Base-by-base conservation (phyloP, 2,797 vertebrate genomes). In the Halcyon chelicuti region DNA sequence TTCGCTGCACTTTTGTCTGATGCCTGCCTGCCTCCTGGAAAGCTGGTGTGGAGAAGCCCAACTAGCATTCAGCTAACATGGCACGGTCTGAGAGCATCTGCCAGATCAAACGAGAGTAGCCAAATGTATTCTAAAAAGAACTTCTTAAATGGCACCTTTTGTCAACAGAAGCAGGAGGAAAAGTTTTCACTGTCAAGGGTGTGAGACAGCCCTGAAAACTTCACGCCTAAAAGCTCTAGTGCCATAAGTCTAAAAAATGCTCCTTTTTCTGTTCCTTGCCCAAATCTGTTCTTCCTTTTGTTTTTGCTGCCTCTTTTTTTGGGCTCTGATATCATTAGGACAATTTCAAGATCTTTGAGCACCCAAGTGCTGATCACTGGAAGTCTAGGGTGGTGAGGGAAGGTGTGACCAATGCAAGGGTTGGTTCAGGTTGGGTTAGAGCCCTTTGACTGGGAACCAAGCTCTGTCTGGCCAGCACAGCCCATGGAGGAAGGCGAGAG, bases 391-490 rank as follows among this genome's bases (percentile, higher is more conserved):
- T 35, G n/a, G 21, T 8, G 4, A 78, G 55, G 61, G 39, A 78
- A 68, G 14, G 33, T 65, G 28, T 58, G 65, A 79, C 46, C 0
- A 0, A 19, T 7, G 14, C 1, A 5, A n/a, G 4, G 23, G 5
- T 5, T 52, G 37, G 33, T 2, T 2, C 2, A 7, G 20, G 14
- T 8, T 68, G 81, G 8, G 10, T 51, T 61, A 73, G 47, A 88
- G 74, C 5, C 26, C 20, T 33, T 33, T 66, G 22, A 4, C 20
- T 26, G 10, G 46, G 31, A 51, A 46, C 10, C 20, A 65, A 55
- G n/a, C 31, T 12, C 5, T 72, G 62, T 31, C 31, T 61, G 62
- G n/a, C 22, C n/a, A 54, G 80, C 44, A n/a, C 35, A 83, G 67
- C 47, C 46, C 33, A 2, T 17, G 46, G 51, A 35, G 51, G 65